Evolutionary conservation across 2,888 invertebrate species (phyloP), one percentile per base, ranked within the genome.

Genomic region (Andrena marginata): DNA sequence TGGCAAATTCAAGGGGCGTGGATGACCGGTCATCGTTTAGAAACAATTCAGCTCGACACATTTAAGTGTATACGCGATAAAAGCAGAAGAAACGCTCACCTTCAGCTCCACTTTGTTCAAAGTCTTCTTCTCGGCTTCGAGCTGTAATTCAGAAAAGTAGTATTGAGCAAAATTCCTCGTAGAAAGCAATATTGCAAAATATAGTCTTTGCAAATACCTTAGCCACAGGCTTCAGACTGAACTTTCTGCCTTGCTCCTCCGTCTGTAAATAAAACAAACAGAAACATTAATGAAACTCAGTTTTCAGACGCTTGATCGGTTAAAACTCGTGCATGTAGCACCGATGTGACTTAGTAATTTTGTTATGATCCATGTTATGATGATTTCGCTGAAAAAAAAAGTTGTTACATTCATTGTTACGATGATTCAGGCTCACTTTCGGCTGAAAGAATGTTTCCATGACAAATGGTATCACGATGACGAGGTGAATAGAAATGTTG

Each of bases 61-160:
- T 62, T 35, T 35, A 29, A 16, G 16, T 59, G 42, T 23, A 8
- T 4, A 7, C 7, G 2, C 2, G 20, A 63, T 10, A 35, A 0
- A 23, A 48, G 8, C 4, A 35, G 35, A 49, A 33, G 5, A 29
- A 4, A 13, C 49, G 80, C 90, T 92, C 84, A 93, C 94, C 95
- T 95, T 96, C 92, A 92, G 95, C 94, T 94, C 93, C 20, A 93
- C 82, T 81, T 94, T 93, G 73, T 93, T 92, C 65, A 89, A 67
- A 2, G 89, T 86, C 80, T 91, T 91, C 83, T 93, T 93, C 75
- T 93, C 92, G 56, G 93, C 94, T 33, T 84, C 86, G 16, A 82
- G 29, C 84, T 88, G 78, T 7, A 80, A 80, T 68, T 79, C 2
- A 31, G 77, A 72, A 33, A 7, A 80, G 48, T 23, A 2, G 29